A percentile compares a stretch with the other conserved stretches of the same genome.
Evolutionary conservation across 2,113 vertebrate genomes (phyloP).

Genomic region (Panthera leo): DNA sequence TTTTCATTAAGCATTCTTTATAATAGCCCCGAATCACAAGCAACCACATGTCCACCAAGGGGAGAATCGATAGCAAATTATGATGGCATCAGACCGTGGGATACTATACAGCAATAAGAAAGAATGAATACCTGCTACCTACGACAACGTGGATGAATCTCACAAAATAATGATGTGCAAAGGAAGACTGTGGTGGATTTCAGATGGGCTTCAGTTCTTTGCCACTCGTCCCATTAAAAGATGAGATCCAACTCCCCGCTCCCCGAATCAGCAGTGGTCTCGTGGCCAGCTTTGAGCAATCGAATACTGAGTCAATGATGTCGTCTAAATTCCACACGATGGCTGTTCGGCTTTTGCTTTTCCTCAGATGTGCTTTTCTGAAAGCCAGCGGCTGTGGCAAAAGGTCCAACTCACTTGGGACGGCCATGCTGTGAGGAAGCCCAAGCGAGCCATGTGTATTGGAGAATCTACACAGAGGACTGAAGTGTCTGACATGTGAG

Average conservation of each 20-base stretch:
- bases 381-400: not conserved
- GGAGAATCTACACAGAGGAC: not conserved
- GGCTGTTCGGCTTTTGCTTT: not conserved
- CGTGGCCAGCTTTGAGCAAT: not conserved
- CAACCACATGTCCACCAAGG: not conserved
- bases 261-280: not conserved
- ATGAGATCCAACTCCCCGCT: not conserved
- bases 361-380: not conserved
- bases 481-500: not conserved
- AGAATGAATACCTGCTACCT: not conserved
- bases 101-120: not conserved
- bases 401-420: not conserved
- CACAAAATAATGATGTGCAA: not conserved
- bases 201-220: not conserved
- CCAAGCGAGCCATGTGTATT: not conserved
- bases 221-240: no score
- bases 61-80: not conserved
- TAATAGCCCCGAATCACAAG: not conserved
- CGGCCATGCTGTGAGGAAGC: not conserved
- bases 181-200: not conserved
- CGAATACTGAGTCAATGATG: not conserved
- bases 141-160: not conserved
- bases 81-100: not conserved
- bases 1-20: not conserved
- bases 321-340: not conserved